Base-by-base conservation (phyloP, 2,113 vertebrate genomes). In the Lynx canadensis region DNA sequence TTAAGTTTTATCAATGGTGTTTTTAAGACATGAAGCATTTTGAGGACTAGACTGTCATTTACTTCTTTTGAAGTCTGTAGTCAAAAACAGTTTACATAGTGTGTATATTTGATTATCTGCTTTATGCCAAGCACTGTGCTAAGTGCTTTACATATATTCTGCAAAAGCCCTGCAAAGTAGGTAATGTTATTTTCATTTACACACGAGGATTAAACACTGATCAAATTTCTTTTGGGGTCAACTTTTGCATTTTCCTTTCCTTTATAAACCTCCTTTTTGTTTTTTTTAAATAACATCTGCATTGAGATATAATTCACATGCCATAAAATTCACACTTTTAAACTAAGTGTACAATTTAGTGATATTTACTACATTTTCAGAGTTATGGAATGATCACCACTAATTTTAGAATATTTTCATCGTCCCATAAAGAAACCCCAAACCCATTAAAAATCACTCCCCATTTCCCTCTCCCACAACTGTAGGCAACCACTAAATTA, bases 11-110 rank as follows among this genome's bases (percentile, higher is more conserved):
- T 71, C 63, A 83, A 31, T 57, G 63, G 27, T 95, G 25, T 88
- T 96, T 95, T 60, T 18, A 87, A 78, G 83, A 88, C 74, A 50
- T 38, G 27, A 38, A 92, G 3, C 82, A 87, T 79, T 93, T 97
- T 80, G 63, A 93, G 81, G 41, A 73, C 68, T 31, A 78, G 41
- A 78, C 31, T 79, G 27, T 86, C 23, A 38, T 80, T 79, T 95
- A 25, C 60, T 90, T 90, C 48, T 89, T 63, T 79, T 74, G 33
- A 96, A 76, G 73, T 92, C 50, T 83, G 21, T 89, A 66, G 50
- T 90, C 80, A 85, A 79, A 96, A 87, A 36, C n/a, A 82, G 0
- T 63, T 94, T 74, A 69, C 1, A 23, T 95, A 48, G 65, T 85
- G 27, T 74, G 25, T 74, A 50, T 80, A 45, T 95, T 85, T 57